phyloP scores from a whole-genome alignment of 2,113 vertebrate species.

The Cyprinodon brontotheroides region DNA sequence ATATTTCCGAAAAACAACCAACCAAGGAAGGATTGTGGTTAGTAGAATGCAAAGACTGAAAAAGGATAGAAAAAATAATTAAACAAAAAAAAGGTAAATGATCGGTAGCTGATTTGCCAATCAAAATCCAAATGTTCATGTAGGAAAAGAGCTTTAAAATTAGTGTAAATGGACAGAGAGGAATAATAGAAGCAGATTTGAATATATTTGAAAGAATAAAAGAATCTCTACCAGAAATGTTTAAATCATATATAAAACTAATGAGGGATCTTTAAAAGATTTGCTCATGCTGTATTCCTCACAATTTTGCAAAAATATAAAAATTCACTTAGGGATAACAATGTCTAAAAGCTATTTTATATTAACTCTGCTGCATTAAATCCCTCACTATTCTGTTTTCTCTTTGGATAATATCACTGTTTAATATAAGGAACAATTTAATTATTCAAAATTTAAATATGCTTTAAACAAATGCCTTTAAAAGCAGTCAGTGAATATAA shows the following conservation, averaged over 20 bases:
- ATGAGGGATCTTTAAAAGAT: not conserved
- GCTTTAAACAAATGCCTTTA: no score
- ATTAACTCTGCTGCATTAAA: not conserved
- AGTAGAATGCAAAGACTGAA: not conserved
- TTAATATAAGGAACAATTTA: no score
- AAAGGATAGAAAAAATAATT: not conserved
- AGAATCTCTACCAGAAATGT: not conserved
- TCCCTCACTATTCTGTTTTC: not conserved
- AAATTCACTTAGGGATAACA: not conserved
- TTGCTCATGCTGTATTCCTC: not conserved
- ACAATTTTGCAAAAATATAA: not conserved
- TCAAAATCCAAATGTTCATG: not conserved
- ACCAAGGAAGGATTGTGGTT: not conserved
- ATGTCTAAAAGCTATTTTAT: not conserved
- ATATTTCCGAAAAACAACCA: not conserved
- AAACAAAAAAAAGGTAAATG: not conserved
- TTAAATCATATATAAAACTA: no score
- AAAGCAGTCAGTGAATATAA: no score
- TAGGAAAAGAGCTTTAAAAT: not conserved
- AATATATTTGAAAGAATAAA: no score
- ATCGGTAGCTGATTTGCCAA: not conserved
- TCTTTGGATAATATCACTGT: not conserved
- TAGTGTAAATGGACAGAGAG: no score
- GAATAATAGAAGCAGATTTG: no score
- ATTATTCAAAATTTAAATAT: no score